Conservation (phyloP, 2,113 vertebrate species). For the Nettapus auritus region DNA sequence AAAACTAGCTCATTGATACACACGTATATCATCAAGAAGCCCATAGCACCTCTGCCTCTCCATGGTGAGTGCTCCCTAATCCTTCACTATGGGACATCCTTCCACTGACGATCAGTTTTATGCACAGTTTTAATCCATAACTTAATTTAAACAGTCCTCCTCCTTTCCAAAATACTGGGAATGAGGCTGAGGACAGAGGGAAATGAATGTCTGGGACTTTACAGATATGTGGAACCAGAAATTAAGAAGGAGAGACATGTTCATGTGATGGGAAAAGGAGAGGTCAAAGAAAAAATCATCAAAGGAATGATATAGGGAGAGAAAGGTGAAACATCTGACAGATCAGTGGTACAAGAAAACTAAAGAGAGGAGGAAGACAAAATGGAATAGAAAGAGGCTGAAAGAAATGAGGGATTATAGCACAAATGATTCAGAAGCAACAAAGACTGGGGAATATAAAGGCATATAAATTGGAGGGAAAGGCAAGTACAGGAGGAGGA, state of each 20-base stretch:
- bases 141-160: background rate
- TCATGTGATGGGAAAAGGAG: background rate
- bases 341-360: background rate
- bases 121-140: background rate
- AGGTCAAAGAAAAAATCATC: background rate
- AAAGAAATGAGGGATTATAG: background rate
- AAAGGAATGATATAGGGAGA: background rate
- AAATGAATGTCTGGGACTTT: background rate
- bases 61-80: background rate
- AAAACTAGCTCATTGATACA: background rate
- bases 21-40: background rate
- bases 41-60: background rate
- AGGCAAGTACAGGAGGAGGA: background rate
- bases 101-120: background rate
- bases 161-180: background rate
- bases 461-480: background rate
- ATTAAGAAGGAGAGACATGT: background rate
- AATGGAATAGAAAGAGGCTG: background rate
- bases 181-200: background rate
- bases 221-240: background rate
- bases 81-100: background rate
- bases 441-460: background rate
- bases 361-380: background rate
- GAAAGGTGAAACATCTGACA: background rate
- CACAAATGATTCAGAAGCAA: background rate